Percentiles rank a stretch among this genome's conserved stretches.
Evolutionary conservation across 1,140 invertebrate species (phyloP).

Genomic region (Drosophila lowei): DNA sequence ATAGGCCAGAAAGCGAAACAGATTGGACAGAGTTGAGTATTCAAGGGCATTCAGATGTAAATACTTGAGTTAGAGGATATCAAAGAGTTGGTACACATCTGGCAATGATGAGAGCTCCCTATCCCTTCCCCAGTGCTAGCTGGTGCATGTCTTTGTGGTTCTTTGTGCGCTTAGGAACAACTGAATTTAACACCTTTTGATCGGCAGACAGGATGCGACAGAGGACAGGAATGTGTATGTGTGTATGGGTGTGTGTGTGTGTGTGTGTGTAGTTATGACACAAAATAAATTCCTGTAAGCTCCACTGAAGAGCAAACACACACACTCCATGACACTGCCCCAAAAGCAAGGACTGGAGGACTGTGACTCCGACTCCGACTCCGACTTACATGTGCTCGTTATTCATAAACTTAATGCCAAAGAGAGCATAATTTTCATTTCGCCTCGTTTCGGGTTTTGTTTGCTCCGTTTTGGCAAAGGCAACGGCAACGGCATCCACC

Average conservation of each 20-base stretch:
- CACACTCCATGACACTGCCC: conserved; percentile 4
- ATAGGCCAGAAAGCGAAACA: too few relatives aligned
- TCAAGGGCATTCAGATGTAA: too few relatives aligned
- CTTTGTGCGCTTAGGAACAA: conserved; percentile 71
- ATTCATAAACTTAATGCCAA: conserved; percentile 80
- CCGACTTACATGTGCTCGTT: conserved; percentile 68
- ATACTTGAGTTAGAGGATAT: too few relatives aligned
- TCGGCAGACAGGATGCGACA: conserved; percentile 60
- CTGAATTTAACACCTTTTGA: conserved; percentile 78
- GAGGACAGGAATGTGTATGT: not conserved
- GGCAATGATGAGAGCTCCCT: too few relatives aligned
- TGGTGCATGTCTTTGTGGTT: conserved; percentile 35
- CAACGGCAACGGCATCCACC: conserved; percentile 1
- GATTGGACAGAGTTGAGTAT: too few relatives aligned
- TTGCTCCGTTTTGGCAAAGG: conserved; percentile 44
- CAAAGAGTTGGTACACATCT: too few relatives aligned
- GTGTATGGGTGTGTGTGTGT: conserved; percentile 37
- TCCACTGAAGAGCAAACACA: conserved; percentile 52
- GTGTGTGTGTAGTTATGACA: conserved; percentile 64
- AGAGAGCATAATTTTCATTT: conserved; percentile 80
- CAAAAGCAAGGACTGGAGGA: conserved; percentile 3
- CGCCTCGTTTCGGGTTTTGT: conserved; percentile 60
- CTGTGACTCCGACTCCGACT: conserved; percentile 23
- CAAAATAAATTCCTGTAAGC: conserved; percentile 74
- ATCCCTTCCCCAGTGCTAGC: too few relatives aligned